Percentiles rank a stretch among this genome's conserved stretches.
Conservation (phyloP, 1,140 invertebrate species). For the Apis florea region DNA sequence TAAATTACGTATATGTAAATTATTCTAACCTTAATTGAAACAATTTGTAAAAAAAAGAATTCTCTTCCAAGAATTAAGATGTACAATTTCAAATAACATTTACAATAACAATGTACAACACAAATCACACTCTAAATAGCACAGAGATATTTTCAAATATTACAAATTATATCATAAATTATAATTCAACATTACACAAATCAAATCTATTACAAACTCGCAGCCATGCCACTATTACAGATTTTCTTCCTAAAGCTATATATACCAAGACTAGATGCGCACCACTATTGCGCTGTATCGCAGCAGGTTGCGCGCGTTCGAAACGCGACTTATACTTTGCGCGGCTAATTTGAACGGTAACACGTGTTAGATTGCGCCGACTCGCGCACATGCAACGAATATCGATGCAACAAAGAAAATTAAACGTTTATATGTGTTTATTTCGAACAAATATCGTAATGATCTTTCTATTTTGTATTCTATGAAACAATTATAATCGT, state of each 20-base stretch:
- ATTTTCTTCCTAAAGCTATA: not conserved
- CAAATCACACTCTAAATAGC: too few relatives aligned
- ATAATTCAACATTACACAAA: too few relatives aligned
- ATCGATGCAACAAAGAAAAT: not conserved
- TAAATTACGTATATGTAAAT: too few relatives aligned
- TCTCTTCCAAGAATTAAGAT: too few relatives aligned
- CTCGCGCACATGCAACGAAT: not conserved
- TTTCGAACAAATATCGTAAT: not conserved
- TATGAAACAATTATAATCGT: not conserved
- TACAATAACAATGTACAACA: too few relatives aligned
- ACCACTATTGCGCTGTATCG: not conserved
- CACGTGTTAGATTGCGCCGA: not conserved
- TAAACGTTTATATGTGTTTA: not conserved
- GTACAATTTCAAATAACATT: too few relatives aligned
- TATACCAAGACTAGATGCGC: not conserved
- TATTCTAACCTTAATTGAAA: too few relatives aligned
- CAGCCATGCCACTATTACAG: too few relatives aligned
- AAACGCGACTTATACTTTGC: not conserved
- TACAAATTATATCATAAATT: too few relatives aligned
- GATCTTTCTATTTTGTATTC: not conserved
- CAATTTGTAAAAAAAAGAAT: too few relatives aligned
- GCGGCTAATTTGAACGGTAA: not conserved
- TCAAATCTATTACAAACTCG: too few relatives aligned
- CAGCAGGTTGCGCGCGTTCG: not conserved
- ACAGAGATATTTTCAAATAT: too few relatives aligned